phyloP scores from a whole-genome alignment of 1,140 invertebrate species.

The Homalodisca vitripennis region DNA sequence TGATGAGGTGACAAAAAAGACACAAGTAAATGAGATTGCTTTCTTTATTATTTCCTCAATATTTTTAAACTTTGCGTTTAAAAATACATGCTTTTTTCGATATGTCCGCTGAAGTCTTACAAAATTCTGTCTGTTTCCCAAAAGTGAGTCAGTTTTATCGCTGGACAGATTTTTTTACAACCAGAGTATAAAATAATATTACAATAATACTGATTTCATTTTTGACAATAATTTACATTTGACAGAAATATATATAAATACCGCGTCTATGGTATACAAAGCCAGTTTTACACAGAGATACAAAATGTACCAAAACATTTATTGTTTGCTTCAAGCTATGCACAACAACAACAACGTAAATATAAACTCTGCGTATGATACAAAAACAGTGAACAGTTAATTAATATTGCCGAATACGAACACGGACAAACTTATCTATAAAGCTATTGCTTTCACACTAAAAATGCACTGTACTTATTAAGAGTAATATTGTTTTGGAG shows the following conservation, averaged over 20 bases:
- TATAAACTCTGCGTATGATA: conserved; percentile 13
- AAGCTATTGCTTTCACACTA: background rate
- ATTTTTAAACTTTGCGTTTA: too few species aligned
- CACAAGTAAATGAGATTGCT: too few species aligned
- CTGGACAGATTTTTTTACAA: background rate
- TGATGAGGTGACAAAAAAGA: too few species aligned
- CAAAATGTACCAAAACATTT: conserved; percentile 13
- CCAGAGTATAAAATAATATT: background rate
- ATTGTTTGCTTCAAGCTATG: background rate
- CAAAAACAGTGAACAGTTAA: conserved; percentile 9
- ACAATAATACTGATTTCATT: background rate
- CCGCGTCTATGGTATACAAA: background rate
- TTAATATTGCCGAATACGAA: conserved; percentile 5
- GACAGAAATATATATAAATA: background rate
- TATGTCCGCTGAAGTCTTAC: conserved; percentile 2
- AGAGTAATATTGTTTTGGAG: background rate
- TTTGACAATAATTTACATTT: background rate
- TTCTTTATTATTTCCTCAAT: too few species aligned
- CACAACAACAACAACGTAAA: background rate
- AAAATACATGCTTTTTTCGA: conserved; percentile 2
- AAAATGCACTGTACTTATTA: background rate
- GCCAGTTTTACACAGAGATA: background rate
- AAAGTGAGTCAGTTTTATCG: background rate
- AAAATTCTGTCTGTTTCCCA: background rate
- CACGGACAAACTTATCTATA: background rate